Percentiles rank a stretch among this genome's conserved stretches.
phyloP scores from a whole-genome alignment of 2,113 vertebrate species.

The Electrona antarctica region DNA sequence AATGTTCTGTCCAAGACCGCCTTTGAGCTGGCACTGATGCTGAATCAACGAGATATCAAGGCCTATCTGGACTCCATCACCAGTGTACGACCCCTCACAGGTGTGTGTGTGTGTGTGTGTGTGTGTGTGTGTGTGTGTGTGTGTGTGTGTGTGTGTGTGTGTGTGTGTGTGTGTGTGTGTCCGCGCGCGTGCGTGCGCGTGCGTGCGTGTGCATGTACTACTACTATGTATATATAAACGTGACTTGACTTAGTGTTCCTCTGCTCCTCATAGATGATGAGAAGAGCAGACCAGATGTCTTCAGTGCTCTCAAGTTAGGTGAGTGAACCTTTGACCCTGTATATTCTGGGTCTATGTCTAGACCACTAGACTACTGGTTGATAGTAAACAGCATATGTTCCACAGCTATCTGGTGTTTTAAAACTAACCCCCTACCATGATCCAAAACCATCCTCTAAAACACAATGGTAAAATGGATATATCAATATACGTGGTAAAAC shows the following conservation, averaged over 20 bases:
- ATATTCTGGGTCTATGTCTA: too few species aligned
- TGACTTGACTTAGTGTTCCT: constrained; percentile 38
- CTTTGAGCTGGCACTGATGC: constrained; percentile 89
- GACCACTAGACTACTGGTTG: too few species aligned
- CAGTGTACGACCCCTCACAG: constrained; percentile 89
- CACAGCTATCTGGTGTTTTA: too few species aligned
- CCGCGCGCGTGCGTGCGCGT: constrained; percentile 1
- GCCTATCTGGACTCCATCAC: constrained; percentile 91
- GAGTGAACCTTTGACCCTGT: constrained; percentile 38
- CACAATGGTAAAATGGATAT: too few species aligned
- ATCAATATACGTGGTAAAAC: background rate
- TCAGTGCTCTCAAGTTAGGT: constrained; percentile 94
- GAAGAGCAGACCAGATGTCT: constrained; percentile 91
- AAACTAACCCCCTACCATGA: too few species aligned
- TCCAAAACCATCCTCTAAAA: too few species aligned
- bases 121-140: constrained; percentile 10
- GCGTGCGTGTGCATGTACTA: background rate
- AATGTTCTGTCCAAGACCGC: constrained; percentile 91
- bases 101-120: constrained; percentile 63
- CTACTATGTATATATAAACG: background rate
- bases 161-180: constrained; percentile 10
- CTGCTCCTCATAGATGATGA: constrained; percentile 85
- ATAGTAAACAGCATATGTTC: too few species aligned
- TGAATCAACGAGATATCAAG: constrained; percentile 89
- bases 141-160: background rate